These are phyloP conservation scores for Cetonia aurata DNA, from an alignment of 2,888 invertebrate genomes.

Conservation along the genomic window DNA sequence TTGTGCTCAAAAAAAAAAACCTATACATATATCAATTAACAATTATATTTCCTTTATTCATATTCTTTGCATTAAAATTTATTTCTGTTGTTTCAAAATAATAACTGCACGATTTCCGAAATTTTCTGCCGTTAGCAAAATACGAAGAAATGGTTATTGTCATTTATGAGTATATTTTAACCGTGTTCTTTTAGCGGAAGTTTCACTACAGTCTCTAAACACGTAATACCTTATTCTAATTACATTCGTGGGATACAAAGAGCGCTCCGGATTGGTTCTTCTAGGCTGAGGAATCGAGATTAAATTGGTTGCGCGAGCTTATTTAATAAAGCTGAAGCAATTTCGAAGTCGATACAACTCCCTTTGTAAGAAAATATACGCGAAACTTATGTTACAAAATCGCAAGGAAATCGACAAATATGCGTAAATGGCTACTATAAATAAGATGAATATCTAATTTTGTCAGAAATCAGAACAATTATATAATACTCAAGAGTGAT, in stretches of 20 bases:
- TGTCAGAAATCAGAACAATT: no score
- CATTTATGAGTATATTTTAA: constrained; percentile 33
- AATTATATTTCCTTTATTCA: no score
- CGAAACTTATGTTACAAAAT: no score
- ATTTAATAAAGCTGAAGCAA: constrained; percentile 19
- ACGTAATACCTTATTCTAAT: constrained; percentile 41
- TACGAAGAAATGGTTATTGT: constrained; percentile 32
- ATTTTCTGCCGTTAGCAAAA: constrained; percentile 30
- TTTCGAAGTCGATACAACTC: constrained; percentile 17
- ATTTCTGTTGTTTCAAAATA: constrained; percentile 2
- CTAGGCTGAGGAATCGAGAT: constrained; percentile 16
- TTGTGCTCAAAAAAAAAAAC: no score
- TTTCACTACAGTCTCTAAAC: constrained; percentile 18
- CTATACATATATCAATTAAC: no score
- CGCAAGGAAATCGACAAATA: no score
- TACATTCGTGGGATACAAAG: constrained; percentile 22
- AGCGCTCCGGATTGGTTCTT: constrained; percentile 24
- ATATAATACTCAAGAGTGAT: no score
- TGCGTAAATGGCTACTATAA: no score
- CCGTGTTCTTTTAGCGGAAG: constrained; percentile 14
- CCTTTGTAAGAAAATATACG: constrained; percentile 11
- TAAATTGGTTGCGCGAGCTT: not conserved
- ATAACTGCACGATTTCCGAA: constrained; percentile 16
- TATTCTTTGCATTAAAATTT: not conserved
- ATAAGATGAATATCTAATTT: no score